Conservation (phyloP, 2,888 invertebrate species). For the Patella pellucida region DNA sequence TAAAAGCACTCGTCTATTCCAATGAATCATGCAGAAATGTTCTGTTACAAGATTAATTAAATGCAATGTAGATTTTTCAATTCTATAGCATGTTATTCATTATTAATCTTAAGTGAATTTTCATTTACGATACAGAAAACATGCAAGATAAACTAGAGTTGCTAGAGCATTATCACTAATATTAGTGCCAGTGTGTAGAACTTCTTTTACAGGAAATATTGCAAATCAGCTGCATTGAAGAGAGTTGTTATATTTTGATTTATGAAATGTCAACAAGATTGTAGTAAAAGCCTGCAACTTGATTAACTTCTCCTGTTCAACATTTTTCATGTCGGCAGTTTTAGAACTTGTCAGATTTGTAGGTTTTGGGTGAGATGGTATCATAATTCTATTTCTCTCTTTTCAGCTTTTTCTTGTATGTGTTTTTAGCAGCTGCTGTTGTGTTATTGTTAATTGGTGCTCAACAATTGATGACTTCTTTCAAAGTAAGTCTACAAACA, state of each 20-base stretch:
- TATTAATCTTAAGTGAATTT: not conserved
- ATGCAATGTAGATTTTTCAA: too few species aligned
- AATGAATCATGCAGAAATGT: too few species aligned
- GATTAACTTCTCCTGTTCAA: not conserved
- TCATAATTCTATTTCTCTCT: slow-evolving; percentile 19
- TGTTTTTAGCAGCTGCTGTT: slow-evolving; percentile 91
- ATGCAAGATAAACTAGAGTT: slow-evolving; percentile 18
- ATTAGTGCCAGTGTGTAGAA: slow-evolving; percentile 26
- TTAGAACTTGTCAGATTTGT: not conserved
- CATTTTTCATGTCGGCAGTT: not conserved
- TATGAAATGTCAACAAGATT: too few species aligned
- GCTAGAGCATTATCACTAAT: slow-evolving; percentile 25
- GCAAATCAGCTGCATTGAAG: not conserved
- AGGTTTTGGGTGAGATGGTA: not conserved
- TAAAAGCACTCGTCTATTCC: too few species aligned
- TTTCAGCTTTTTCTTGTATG: slow-evolving; percentile 88
- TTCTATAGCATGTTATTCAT: not conserved
- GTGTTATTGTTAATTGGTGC: slow-evolving; percentile 89
- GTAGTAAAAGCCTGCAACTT: too few species aligned
- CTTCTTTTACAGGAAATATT: slow-evolving; percentile 15
- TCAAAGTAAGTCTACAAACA: slow-evolving; percentile 75
- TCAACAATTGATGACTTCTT: slow-evolving; percentile 84
- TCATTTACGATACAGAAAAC: not conserved
- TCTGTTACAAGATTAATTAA: too few species aligned
- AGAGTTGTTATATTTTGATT: too few species aligned